A percentile compares a stretch with the other conserved stretches of the same genome.
phyloP scores from a whole-genome alignment of 2,888 invertebrate genomes.

The Galeopsomyia nigrocyanea region DNA sequence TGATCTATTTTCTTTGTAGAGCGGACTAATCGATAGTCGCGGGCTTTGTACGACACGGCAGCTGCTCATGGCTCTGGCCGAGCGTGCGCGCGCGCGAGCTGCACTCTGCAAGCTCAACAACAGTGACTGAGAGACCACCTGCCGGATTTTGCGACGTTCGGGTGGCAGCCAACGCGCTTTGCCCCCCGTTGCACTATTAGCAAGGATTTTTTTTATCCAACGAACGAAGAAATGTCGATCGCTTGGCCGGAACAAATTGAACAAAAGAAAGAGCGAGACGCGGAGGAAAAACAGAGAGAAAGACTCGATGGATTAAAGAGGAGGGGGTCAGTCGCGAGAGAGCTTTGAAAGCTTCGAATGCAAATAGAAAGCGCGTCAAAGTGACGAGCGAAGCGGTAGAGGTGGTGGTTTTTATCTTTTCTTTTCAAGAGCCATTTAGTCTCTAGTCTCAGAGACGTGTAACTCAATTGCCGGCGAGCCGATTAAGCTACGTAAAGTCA shows the following conservation, averaged over 20 bases:
- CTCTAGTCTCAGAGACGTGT: background rate
- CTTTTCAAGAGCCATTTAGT: too few species aligned
- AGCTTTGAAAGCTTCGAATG: too few species aligned
- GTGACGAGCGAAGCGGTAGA: too few species aligned
- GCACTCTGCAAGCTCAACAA: conserved; percentile 7
- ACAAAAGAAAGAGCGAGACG: conserved; percentile 7
- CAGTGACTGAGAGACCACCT: conserved; percentile 42
- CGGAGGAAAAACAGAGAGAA: conserved; percentile 24
- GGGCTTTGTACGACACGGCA: background rate
- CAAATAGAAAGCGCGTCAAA: too few species aligned
- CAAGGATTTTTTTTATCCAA: background rate
- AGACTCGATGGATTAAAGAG: background rate
- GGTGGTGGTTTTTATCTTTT: too few species aligned
- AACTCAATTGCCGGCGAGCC: conserved; percentile 9
- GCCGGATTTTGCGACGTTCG: conserved; percentile 26
- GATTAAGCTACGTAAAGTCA: conserved; percentile 31
- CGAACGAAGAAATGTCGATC: conserved; percentile 7
- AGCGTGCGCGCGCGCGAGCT: conserved; percentile 26
- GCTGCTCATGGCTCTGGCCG: background rate
- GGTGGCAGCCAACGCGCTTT: too few species aligned
- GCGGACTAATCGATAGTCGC: conserved; percentile 38
- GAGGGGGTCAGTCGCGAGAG: too few species aligned
- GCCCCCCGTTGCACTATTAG: too few species aligned
- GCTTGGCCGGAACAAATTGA: background rate
- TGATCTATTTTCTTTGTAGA: conserved; percentile 45